Conservation (phyloP, 2,888 invertebrate genomes). For the Caenorhabditis sp. region DNA sequence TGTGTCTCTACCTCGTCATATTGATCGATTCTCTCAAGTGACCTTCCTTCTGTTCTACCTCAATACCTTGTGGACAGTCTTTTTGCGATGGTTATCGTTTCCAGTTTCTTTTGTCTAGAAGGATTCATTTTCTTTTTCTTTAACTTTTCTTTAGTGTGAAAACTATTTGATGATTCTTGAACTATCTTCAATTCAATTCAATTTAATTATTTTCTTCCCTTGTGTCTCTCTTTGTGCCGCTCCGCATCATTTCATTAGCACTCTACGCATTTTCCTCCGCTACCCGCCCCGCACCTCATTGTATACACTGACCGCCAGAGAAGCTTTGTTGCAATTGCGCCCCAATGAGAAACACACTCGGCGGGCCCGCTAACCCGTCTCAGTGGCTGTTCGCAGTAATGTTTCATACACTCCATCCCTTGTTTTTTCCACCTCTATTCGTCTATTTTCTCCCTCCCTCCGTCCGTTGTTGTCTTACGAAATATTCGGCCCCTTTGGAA, state of each 20-base stretch:
- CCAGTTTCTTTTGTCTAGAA: too few relatives aligned
- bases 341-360: background rate
- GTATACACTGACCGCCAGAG: slow-evolving; percentile 17
- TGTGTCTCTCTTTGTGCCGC: background rate
- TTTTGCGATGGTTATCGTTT: too few relatives aligned
- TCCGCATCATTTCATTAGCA: slow-evolving; percentile 53
- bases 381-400: slow-evolving; percentile 38
- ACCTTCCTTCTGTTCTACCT: background rate
- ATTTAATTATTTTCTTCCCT: background rate
- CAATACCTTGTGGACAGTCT: too few relatives aligned
- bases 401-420: slow-evolving; percentile 40
- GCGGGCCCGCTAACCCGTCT: background rate
- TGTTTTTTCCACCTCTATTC: slow-evolving; percentile 28
- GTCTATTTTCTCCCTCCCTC: too few relatives aligned
- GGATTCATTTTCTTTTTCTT: too few relatives aligned
- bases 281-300: slow-evolving; percentile 34
- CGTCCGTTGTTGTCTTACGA: too few relatives aligned
- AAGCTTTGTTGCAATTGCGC: slow-evolving; percentile 37
- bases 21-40: too few relatives aligned
- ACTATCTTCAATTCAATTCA: background rate
- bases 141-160: too few relatives aligned
- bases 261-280: slow-evolving; percentile 14
- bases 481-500: too few relatives aligned
- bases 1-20: too few relatives aligned
- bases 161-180: too few relatives aligned